Conservation (phyloP, 2,888 invertebrate species). For the Pammene fasciana region DNA sequence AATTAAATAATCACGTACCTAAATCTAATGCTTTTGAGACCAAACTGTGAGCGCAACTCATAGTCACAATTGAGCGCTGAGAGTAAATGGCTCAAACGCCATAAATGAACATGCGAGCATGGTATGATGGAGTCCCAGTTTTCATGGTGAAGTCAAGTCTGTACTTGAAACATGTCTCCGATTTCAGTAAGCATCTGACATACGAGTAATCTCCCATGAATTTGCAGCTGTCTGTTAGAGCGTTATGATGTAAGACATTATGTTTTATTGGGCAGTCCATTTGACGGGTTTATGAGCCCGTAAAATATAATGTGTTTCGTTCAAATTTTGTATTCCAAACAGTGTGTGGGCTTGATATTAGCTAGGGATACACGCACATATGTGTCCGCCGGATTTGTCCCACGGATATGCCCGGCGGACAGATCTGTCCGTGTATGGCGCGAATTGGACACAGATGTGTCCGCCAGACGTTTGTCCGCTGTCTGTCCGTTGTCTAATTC, state of each 20-base stretch:
- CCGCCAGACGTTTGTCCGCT: too few relatives aligned
- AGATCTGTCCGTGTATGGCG: too few relatives aligned
- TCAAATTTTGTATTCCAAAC: constrained; percentile 35
- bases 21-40: too few relatives aligned
- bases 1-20: too few relatives aligned
- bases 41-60: too few relatives aligned
- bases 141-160: neutral
- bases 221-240: constrained; percentile 30
- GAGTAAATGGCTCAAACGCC: neutral
- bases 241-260: constrained; percentile 37
- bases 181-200: constrained; percentile 8
- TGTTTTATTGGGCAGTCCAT: constrained; percentile 36
- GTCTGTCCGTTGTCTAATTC: too few relatives aligned
- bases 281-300: constrained; percentile 30
- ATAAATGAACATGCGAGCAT: too few relatives aligned
- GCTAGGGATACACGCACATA: too few relatives aligned
- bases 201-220: constrained; percentile 36
- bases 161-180: neutral
- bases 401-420: too few relatives aligned
- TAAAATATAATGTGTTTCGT: constrained; percentile 30
- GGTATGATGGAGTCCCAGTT: too few relatives aligned
- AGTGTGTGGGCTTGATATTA: constrained; percentile 29
- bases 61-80: neutral
- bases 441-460: too few relatives aligned
- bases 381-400: too few relatives aligned